Base-by-base conservation (phyloP, 1,140 invertebrate species). In the Samia ricini region DNA sequence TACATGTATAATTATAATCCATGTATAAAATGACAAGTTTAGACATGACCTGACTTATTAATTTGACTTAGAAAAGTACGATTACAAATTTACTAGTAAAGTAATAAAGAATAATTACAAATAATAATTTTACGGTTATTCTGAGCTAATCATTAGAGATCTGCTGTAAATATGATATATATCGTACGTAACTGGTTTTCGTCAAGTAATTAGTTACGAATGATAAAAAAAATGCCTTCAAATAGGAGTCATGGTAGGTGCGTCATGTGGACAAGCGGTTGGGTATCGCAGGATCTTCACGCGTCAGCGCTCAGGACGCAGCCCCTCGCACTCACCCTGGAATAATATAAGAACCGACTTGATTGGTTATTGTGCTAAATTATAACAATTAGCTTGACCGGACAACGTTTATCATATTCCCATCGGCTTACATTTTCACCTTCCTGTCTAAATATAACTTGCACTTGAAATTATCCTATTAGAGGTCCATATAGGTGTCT, bases 261-360 rank as follows among this genome's bases (percentile, higher is more conserved):
- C 76, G 82, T 74, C 84, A 87, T 87, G 73, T 82, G 84, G 81
- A 70, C 59, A 56, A 77, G 65, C 80, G 75, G 78, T 81, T 78
- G 72, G 64, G 67, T 86, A 87, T 87, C 84, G 63, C 68, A 69
- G 68, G 50, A 87, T 87, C 84, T 87, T 87, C 79, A 83, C 82
- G 84, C 82, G 71, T 74, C 65, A 74, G 55, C 74, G 76, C 55
- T 42, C 42, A 56, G 51, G 36, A 50, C 68, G 23, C 61, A 60
- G 72, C 69, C 72, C 33, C 74, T 72, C 63, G 68, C 68, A 63
- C 60, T 22, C 57, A 59, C 36, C 57, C 57, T 24, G 22, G 42
- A 49, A 24, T 56, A 6, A 60, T 60, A 21, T 22, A 49, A 59
- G 10, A 42, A 29, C 58, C 61, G 22, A 60, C 56, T 68, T 62